These are phyloP conservation scores for Melanostoma scalare DNA, from an alignment of 2,888 invertebrate species.

Conservation along the genomic window DNA sequence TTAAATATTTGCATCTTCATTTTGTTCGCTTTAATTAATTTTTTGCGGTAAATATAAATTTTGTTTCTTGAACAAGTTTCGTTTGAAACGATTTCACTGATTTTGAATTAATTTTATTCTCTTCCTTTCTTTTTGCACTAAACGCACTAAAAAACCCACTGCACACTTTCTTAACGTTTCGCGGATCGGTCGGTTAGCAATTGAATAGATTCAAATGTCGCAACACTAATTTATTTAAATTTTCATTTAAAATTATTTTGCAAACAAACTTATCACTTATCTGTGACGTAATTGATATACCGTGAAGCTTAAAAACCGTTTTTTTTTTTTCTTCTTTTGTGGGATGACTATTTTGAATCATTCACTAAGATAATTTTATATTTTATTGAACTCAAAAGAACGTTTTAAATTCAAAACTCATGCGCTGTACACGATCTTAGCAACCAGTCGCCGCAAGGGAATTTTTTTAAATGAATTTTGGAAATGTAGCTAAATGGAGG, in stretches of 20 bases:
- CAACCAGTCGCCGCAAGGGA: constrained; percentile 59
- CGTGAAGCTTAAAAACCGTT: constrained; percentile 3
- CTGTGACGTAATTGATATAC: constrained; percentile 37
- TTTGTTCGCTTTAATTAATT: constrained; percentile 22
- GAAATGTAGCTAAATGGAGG: constrained; percentile 27
- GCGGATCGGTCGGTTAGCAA: constrained; percentile 50
- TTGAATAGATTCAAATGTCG: constrained; percentile 37
- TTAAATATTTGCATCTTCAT: constrained; percentile 49
- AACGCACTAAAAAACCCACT: neutral
- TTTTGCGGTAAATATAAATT: constrained; percentile 17
- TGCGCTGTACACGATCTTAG: constrained; percentile 46
- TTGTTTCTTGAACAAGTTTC: constrained; percentile 6
- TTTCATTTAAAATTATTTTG: constrained; percentile 13
- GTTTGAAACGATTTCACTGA: constrained; percentile 27
- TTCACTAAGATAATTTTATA: no score
- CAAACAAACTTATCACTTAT: constrained; percentile 37
- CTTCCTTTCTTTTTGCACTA: constrained; percentile 4
- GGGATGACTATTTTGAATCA: no score
- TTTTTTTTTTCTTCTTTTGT: neutral
- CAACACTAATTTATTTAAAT: constrained; percentile 53
- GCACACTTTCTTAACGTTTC: constrained; percentile 36
- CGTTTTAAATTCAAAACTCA: constrained; percentile 40
- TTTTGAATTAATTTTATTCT: constrained; percentile 1
- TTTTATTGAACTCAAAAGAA: neutral
- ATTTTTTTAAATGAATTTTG: constrained; percentile 62